Evolutionary conservation across 2,797 vertebrate species (phyloP), one percentile per base, ranked within the genome.

Genomic region (Platalea minor): DNA sequence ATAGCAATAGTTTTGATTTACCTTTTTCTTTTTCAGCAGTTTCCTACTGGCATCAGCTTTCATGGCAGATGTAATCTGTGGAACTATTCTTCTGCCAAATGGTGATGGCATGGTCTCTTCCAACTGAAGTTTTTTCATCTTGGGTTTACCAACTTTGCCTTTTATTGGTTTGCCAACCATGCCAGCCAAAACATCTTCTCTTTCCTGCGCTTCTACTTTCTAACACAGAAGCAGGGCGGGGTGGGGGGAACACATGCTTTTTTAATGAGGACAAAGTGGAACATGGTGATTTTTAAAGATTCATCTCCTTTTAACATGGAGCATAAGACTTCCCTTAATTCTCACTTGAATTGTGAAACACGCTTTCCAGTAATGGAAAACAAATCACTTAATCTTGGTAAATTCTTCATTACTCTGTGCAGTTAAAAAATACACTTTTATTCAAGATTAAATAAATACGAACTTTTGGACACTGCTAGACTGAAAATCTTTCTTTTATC

Each of bases 81-180:
- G 99, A 89, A 99, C 98, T 94, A 99, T 97, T 96, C 99, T 98
- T 91, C 99, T 99, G 13, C 99, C 99, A 50, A 98, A 99, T 1
- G 99, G 99, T 6, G 99, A 99, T 0, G 99, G 99, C 98, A 99
- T 92, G 2, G 99, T 99, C 98, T 99, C 99, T 96, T 99, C 99
- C 95, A 99, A 92, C 63, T 99, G 99, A 96, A 99, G 95, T 97
- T 99, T 99, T 98, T 99, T 99, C 61, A 98, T 98, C 97, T 99
- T 99, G 75, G 99, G 99, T 97, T 99, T 99, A 63, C 99, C 99
- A 88, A 99, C 98, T 98, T 99, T 99, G 45, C 99, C 99, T 97
- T 99, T 99, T 91, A 99, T 98, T 95, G 99, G 97, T 96, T 99
- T 99, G 88, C 99, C 97, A 87, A 97, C 96, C 95, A 98, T 98